Evolutionary conservation across 2,888 invertebrate species (phyloP).

Genomic region (Lasioglossum oenotherae): DNA sequence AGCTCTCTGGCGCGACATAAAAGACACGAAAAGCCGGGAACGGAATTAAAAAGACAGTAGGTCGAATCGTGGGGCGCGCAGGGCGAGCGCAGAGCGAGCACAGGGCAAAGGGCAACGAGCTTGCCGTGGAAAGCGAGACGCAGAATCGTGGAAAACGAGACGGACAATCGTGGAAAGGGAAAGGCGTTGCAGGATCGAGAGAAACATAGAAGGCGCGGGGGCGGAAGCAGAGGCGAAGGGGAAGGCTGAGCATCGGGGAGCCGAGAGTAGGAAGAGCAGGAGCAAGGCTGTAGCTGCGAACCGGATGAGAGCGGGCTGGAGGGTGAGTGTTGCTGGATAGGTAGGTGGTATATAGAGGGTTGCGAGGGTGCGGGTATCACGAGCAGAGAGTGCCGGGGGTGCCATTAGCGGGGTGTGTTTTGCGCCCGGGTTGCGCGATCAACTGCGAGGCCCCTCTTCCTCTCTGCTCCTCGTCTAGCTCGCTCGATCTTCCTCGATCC

Average conservation of each 20-base stretch:
- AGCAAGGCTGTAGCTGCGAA: constrained; percentile 47
- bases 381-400: constrained; percentile 72
- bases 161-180: constrained; percentile 23
- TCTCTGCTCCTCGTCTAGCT: neutral
- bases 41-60: constrained; percentile 59
- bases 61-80: constrained; percentile 10
- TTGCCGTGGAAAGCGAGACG: neutral
- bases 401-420: constrained; percentile 80
- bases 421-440: constrained; percentile 77
- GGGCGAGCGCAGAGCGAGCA: neutral
- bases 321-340: constrained; percentile 52
- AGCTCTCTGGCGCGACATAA: constrained; percentile 43
- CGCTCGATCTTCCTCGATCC: constrained; percentile 40
- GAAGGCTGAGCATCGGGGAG: constrained; percentile 43
- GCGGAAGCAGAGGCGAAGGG: neutral
- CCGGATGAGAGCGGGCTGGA: constrained; percentile 46
- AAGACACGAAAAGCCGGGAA: constrained; percentile 51
- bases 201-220: constrained; percentile 31
- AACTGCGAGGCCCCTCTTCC: constrained; percentile 67
- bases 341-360: constrained; percentile 44
- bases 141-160: constrained; percentile 4
- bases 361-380: constrained; percentile 66
- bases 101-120: constrained; percentile 21
- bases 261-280: constrained; percentile 45
- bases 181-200: neutral